A percentile compares a stretch with the other conserved stretches of the same genome.
phyloP scores from a whole-genome alignment of 2,797 vertebrate genomes.

The Bovichtus diacanthus region DNA sequence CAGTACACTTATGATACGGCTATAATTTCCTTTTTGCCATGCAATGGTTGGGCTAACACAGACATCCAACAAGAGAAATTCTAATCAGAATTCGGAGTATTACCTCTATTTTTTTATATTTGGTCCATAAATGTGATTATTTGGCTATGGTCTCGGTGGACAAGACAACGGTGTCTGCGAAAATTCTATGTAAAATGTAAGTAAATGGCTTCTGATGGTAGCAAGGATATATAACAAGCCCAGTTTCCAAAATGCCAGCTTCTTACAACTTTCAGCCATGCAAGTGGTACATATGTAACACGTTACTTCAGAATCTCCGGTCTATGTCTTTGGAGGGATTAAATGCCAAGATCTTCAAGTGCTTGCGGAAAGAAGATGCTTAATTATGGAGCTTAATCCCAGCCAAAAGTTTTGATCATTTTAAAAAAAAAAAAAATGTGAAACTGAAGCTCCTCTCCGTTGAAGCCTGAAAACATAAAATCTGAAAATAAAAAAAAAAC shows the following conservation, averaged over 20 bases:
- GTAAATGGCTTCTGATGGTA: neutral
- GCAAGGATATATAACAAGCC: neutral
- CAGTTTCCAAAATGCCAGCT: neutral
- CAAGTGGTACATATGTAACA: neutral
- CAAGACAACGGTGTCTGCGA: neutral
- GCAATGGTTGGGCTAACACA: neutral
- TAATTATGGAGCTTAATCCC: too few species aligned
- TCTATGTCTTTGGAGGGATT: too few species aligned
- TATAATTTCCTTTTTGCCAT: too few species aligned
- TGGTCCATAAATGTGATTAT: neutral
- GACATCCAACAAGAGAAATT: neutral
- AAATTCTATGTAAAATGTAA: neutral
- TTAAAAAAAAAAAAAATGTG: too few species aligned
- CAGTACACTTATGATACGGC: neutral
- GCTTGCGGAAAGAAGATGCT: neutral
- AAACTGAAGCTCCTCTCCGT: too few species aligned
- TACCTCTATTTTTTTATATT: neutral
- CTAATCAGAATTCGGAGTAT: neutral
- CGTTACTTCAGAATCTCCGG: neutral
- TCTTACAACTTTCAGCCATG: neutral
- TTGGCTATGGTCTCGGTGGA: neutral
- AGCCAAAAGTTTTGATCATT: too few species aligned
- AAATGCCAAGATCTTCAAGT: neutral
- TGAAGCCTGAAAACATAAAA: too few species aligned
- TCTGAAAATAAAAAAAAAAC: too few species aligned